Percentiles rank a stretch among this genome's conserved stretches.
Evolutionary conservation across 2,888 invertebrate species (phyloP).

Genomic region (Graphium colonna): DNA sequence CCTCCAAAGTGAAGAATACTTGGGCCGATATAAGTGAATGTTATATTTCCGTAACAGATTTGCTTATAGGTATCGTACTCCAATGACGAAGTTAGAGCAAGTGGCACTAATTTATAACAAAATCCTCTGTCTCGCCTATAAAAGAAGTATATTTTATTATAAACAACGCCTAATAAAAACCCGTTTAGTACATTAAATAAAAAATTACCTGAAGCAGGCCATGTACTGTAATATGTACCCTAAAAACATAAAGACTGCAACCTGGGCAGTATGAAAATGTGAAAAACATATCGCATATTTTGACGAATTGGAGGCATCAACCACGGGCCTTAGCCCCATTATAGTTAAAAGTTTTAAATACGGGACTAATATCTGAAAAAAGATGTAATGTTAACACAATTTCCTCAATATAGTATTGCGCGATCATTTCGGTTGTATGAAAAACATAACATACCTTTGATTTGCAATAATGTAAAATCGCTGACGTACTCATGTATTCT

Average conservation of each 20-base stretch:
- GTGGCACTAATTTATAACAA: conserved; percentile 79
- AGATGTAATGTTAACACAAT: conserved; percentile 4
- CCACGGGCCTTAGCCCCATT: conserved; percentile 87
- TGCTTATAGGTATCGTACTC: conserved; percentile 76
- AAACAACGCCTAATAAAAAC: too few relatives aligned
- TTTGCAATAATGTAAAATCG: conserved; percentile 90
- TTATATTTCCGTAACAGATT: conserved; percentile 85
- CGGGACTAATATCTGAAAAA: conserved; percentile 84
- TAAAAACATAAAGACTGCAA: conserved; percentile 82
- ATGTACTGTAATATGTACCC: conserved; percentile 90
- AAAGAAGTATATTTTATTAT: too few relatives aligned
- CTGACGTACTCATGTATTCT: conserved; percentile 86
- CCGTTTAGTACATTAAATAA: too few relatives aligned
- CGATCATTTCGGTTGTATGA: too few relatives aligned
- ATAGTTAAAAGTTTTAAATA: conserved; percentile 86
- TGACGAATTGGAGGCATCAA: conserved; percentile 81
- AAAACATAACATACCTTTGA: conserved; percentile 81
- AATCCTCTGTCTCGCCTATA: conserved; percentile 86
- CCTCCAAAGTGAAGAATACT: conserved; percentile 85
- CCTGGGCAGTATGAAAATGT: conserved; percentile 84
- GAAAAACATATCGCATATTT: conserved; percentile 81
- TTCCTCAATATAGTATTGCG: too few relatives aligned
- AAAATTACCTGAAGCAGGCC: conserved; percentile 85
- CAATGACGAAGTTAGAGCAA: conserved; percentile 59
- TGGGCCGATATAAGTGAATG: conserved; percentile 87